Evolutionary conservation across 2,888 invertebrate species (phyloP).

Genomic region (Limenitis camilla): DNA sequence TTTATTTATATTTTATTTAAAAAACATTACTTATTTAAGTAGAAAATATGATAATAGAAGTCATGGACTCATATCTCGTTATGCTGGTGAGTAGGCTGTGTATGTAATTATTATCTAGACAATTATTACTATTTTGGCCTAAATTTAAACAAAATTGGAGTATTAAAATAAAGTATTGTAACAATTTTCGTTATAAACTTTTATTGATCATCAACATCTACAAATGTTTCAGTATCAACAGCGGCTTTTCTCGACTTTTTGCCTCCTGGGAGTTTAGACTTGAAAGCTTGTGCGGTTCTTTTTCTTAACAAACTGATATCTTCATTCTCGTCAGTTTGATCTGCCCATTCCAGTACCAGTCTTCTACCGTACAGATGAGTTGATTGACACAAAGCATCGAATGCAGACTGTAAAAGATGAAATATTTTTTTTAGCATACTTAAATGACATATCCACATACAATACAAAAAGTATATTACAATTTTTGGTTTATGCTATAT

Average conservation of each 20-base stretch:
- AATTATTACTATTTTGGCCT: too few species aligned
- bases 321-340: slow-evolving; percentile 79
- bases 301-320: slow-evolving; percentile 87
- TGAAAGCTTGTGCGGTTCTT: slow-evolving; percentile 81
- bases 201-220: slow-evolving; percentile 41
- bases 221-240: slow-evolving; percentile 60
- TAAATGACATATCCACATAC: too few species aligned
- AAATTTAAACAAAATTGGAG: too few species aligned
- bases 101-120: too few species aligned
- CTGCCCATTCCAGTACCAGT: slow-evolving; percentile 96
- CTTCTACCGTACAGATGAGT: slow-evolving; percentile 98
- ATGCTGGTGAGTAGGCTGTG: too few species aligned
- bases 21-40: too few species aligned
- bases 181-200: slow-evolving; percentile 10
- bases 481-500: too few species aligned
- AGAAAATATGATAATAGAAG: too few species aligned
- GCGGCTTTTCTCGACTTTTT: slow-evolving; percentile 65
- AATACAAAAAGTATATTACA: too few species aligned
- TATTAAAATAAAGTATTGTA: neutral
- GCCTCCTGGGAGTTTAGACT: slow-evolving; percentile 57
- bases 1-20: too few species aligned
- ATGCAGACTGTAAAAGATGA: slow-evolving; percentile 81
- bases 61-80: too few species aligned
- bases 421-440: too few species aligned
- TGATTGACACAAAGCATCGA: slow-evolving; percentile 93